phyloP scores from a whole-genome alignment of 2,797 vertebrate genomes.

The Protonibea diacanthus region DNA sequence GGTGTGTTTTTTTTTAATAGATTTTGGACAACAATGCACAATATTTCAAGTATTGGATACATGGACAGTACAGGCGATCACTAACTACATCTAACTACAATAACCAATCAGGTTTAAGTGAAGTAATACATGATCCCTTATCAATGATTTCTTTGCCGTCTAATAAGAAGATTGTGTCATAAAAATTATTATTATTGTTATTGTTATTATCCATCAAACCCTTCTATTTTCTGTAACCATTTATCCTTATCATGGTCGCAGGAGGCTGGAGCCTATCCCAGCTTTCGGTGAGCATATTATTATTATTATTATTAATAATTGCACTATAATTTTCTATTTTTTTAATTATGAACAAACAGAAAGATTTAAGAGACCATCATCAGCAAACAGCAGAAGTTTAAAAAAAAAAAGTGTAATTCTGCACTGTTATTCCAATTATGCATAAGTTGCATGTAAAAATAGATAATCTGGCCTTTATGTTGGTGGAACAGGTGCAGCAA shows the following conservation, averaged over 20 bases:
- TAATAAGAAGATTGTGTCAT: neutral
- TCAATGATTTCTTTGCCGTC: neutral
- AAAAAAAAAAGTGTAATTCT: neutral
- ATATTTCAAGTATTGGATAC: neutral
- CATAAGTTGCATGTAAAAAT: slow-evolving; percentile 64
- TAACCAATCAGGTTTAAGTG: neutral
- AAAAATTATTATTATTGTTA: neutral
- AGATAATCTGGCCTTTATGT: slow-evolving; percentile 65
- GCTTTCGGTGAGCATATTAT: no score
- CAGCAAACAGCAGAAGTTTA: neutral
- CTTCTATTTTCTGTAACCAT: no score
- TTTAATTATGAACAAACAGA: slow-evolving; percentile 8
- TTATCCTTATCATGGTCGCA: no score
- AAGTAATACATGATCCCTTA: neutral
- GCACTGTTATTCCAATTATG: slow-evolving; percentile 22
- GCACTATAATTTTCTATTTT: neutral
- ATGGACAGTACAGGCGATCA: neutral
- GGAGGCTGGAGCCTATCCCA: no score
- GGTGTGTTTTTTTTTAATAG: slow-evolving; percentile 11
- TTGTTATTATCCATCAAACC: no score
- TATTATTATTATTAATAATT: neutral
- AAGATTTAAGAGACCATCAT: slow-evolving; percentile 19
- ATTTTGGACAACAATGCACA: neutral
- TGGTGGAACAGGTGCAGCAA: slow-evolving; percentile 81
- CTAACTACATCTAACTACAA: neutral